A percentile compares a stretch with the other conserved stretches of the same genome.
Conservation (phyloP, 2,113 vertebrate species). For the Eonycteris spelaea region DNA sequence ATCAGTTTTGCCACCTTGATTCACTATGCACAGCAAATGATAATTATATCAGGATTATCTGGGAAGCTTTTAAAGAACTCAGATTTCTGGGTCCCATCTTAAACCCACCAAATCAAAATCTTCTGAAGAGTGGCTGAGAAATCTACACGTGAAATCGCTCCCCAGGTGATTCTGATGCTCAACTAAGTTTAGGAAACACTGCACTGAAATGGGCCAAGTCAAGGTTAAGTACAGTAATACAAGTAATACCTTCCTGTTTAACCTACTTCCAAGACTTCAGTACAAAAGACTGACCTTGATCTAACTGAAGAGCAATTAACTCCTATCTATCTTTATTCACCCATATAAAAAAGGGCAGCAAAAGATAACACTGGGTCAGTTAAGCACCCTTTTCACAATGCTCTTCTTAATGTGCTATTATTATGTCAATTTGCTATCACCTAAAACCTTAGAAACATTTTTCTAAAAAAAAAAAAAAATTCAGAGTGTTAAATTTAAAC, state of each 20-base stretch:
- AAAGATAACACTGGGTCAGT: conserved; percentile 76
- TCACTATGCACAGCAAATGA: neutral
- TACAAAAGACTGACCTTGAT: conserved; percentile 74
- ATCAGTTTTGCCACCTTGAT: conserved; percentile 15
- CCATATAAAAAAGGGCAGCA: conserved; percentile 70
- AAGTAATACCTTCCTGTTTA: conserved; percentile 63
- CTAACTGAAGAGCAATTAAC: conserved; percentile 75
- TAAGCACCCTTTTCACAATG: conserved; percentile 71
- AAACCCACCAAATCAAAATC: conserved; percentile 38
- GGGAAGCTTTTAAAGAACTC: conserved; percentile 32
- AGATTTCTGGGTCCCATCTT: conserved; percentile 12
- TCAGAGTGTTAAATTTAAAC: conserved; percentile 36
- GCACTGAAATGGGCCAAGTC: conserved; percentile 60
- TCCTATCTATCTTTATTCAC: conserved; percentile 77
- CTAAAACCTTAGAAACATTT: conserved; percentile 60
- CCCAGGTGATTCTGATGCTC: conserved; percentile 38
- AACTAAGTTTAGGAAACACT: conserved; percentile 52
- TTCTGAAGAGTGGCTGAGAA: neutral
- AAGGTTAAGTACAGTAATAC: conserved; percentile 67
- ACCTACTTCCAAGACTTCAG: conserved; percentile 62
- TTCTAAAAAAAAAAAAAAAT: neutral
- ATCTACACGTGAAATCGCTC: conserved; percentile 37
- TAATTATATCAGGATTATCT: conserved; percentile 20
- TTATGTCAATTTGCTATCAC: conserved; percentile 70
- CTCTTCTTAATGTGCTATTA: conserved; percentile 68